These are phyloP conservation scores for Lateolabrax maculatus DNA, from an alignment of 2,797 vertebrate genomes.

Conservation along the genomic window DNA sequence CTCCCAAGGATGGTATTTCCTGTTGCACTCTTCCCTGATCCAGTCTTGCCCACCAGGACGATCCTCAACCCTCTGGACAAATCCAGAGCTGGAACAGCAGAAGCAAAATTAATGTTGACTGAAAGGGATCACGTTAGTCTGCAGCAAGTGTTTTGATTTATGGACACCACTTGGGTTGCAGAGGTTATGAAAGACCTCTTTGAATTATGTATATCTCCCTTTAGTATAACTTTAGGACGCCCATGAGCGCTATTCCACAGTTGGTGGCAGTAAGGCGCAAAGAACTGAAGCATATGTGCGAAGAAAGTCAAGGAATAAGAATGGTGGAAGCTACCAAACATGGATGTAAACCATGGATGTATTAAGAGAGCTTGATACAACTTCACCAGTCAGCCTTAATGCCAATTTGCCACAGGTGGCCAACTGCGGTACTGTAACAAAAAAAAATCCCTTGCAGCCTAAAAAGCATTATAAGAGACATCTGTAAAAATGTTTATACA, in stretches of 20 bases:
- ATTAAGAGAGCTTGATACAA: background rate
- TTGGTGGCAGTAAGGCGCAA: background rate
- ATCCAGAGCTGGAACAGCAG: constrained; percentile 67
- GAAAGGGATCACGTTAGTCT: background rate
- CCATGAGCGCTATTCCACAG: too few species aligned
- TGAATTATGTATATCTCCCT: background rate
- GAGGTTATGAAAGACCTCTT: background rate
- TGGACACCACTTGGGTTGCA: background rate
- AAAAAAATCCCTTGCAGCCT: background rate
- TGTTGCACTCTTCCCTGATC: constrained; percentile 83
- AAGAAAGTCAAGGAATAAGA: background rate
- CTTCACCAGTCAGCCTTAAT: background rate
- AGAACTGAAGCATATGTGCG: background rate
- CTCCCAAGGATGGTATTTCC: constrained; percentile 83
- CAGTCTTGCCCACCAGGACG: constrained; percentile 82
- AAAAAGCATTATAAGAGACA: background rate
- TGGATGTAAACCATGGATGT: background rate
- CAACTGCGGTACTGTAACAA: background rate
- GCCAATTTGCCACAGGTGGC: background rate
- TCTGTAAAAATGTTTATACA: background rate
- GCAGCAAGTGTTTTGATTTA: too few species aligned
- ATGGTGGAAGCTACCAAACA: background rate
- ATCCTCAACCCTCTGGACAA: constrained; percentile 77
- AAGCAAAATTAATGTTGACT: background rate
- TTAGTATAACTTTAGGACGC: too few species aligned